A percentile compares a stretch with the other conserved stretches of the same genome.
phyloP scores from a whole-genome alignment of 2,888 invertebrate species.

The Drosophila nr. medialis region DNA sequence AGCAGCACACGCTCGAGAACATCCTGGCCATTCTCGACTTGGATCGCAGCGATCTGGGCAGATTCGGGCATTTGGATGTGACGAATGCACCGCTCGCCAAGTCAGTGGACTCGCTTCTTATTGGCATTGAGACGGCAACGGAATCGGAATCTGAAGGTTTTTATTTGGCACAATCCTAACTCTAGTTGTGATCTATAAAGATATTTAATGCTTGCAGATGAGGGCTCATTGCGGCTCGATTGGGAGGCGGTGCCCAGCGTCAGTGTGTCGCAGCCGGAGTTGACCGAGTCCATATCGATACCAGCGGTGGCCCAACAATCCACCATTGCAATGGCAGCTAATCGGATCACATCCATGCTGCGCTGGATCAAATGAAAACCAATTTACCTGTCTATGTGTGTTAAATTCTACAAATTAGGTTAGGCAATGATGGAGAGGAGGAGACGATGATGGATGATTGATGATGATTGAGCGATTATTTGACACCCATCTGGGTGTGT shows the following conservation, averaged over 20 bases:
- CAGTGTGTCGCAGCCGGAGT: constrained; percentile 70
- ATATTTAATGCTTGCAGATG: constrained; percentile 66
- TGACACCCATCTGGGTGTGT: constrained; percentile 3
- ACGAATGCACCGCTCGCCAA: constrained; percentile 82
- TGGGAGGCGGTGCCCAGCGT: constrained; percentile 90
- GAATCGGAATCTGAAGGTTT: constrained; percentile 89
- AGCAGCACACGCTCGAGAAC: constrained; percentile 90
- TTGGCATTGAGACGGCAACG: constrained; percentile 87
- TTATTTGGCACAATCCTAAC: background rate
- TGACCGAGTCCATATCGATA: constrained; percentile 72
- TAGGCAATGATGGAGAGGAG: constrained; percentile 25
- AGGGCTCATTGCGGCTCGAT: constrained; percentile 90
- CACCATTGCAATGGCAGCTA: constrained; percentile 91
- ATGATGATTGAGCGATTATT: background rate
- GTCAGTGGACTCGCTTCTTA: constrained; percentile 88
- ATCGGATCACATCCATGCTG: constrained; percentile 93
- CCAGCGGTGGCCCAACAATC: constrained; percentile 81
- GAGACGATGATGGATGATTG: background rate
- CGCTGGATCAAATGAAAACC: constrained; percentile 85
- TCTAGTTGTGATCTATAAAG: background rate
- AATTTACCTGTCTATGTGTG: constrained; percentile 36
- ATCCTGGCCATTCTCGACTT: constrained; percentile 89
- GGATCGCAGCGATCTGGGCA: constrained; percentile 89
- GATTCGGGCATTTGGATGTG: constrained; percentile 88
- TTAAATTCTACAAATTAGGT: constrained; percentile 63